These are phyloP conservation scores for Typhlichthys eigenmanni DNA, from an alignment of 2,797 vertebrate genomes.

Conservation along the genomic window DNA sequence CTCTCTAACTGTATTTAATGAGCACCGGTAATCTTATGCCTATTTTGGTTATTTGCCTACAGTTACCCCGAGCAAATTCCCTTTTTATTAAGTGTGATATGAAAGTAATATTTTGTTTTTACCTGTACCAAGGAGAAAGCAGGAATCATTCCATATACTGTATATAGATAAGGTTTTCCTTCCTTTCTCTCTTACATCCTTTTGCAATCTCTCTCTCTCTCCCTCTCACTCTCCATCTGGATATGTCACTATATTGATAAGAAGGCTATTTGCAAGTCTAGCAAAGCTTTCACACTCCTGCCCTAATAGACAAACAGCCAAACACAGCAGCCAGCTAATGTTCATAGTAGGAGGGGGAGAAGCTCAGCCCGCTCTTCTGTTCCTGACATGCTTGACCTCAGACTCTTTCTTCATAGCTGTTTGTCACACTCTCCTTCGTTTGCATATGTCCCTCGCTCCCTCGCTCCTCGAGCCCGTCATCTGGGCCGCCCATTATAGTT, in stretches of 20 bases:
- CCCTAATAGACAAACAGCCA: slow-evolving; percentile 49
- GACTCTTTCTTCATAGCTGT: slow-evolving; percentile 10
- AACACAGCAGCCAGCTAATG: slow-evolving; percentile 55
- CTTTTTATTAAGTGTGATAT: slow-evolving; percentile 58
- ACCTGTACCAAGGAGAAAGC: background rate
- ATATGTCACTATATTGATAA: slow-evolving; percentile 43
- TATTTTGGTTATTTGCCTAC: slow-evolving; percentile 38
- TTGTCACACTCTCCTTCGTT: slow-evolving; percentile 20
- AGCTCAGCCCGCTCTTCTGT: background rate
- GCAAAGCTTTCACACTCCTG: slow-evolving; percentile 47
- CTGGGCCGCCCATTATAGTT: slow-evolving; percentile 10
- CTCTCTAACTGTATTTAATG: slow-evolving; percentile 72
- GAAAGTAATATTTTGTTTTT: slow-evolving; percentile 3
- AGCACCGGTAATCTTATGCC: slow-evolving; percentile 65
- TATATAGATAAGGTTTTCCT: background rate
- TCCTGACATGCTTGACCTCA: slow-evolving; percentile 4
- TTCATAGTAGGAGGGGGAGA: slow-evolving; percentile 31
- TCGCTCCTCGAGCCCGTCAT: slow-evolving; percentile 8
- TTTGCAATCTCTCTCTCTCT: background rate
- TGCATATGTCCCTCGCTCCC: slow-evolving; percentile 7
- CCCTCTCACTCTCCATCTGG: background rate
- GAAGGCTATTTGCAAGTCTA: slow-evolving; percentile 51
- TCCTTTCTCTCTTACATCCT: background rate
- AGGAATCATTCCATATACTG: background rate
- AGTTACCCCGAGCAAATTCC: slow-evolving; percentile 66